Evolutionary conservation across 2,113 vertebrate genomes (phyloP), one percentile per base, ranked within the genome.

Genomic region (Orthochromis malagaraziensis): DNA sequence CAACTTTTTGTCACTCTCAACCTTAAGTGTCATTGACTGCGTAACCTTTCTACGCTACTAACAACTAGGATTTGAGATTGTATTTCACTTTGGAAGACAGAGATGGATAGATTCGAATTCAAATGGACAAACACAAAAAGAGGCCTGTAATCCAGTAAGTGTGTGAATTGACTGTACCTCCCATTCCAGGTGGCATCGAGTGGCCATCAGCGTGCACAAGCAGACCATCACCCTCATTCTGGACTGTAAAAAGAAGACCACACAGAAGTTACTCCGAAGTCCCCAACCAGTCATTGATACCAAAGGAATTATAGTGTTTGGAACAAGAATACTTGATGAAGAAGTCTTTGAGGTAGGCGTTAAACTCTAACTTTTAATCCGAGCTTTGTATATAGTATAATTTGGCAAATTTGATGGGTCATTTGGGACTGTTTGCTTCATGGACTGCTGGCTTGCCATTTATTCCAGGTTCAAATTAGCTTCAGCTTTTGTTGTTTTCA

Each of bases 231-330:
- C 99, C 49, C 94, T 99, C 95, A 94, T 99, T 87, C 91, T 99
- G 94, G 99, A 99, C 96, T 99, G 98, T 93, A 98, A 98, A 93
- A 99, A 99, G 96, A 99, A 97, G 94, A 93, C 95, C 87, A 97
- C 97, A 16, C 97, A 97, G 79, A 95, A 95, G 68, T 95, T 99
- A 33, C 96, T 97, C 70, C 95, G 99, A 47, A 98, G 97, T 3
- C 95, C 97, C 31, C 95, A 97, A 47, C 98, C 98, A 77, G 94
- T 98, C 82, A 95, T 99, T 14, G 99, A 99, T 1, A 97, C 97
- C 90, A 99, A 98, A 1, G 99, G 99, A 90, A 99, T 99, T 89
- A 95, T 99, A 2, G 98, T 99, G 1, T 99, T 99, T 19, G 99
- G 99, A 84, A 98, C 99, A 6, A 97, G 98, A 88, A 99, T 99